Evolutionary conservation across 2,113 vertebrate species (phyloP).

Genomic region (Dunckerocampus dactyliophorus): DNA sequence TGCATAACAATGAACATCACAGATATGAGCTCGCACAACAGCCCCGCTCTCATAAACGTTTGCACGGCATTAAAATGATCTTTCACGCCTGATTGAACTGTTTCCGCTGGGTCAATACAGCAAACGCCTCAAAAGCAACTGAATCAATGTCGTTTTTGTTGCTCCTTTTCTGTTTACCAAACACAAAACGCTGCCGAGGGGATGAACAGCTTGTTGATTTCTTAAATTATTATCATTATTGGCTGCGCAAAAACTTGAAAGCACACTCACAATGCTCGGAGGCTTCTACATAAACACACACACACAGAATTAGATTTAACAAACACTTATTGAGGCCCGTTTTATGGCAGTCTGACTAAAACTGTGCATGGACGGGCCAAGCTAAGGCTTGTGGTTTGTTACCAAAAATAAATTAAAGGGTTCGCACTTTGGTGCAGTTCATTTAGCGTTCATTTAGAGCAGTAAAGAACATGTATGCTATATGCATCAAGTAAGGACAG

Average conservation of each 20-base stretch:
- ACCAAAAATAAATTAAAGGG: too few relatives aligned
- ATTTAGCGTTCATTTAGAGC: too few relatives aligned
- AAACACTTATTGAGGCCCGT: neutral
- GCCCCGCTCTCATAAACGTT: slow-evolving; percentile 23
- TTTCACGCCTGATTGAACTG: slow-evolving; percentile 28
- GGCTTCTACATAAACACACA: slow-evolving; percentile 2
- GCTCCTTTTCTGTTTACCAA: slow-evolving; percentile 12
- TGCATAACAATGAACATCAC: neutral
- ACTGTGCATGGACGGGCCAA: too few relatives aligned
- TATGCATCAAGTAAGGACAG: neutral
- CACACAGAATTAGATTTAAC: neutral
- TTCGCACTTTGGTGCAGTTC: too few relatives aligned
- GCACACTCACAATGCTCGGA: slow-evolving; percentile 12
- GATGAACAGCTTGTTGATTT: neutral
- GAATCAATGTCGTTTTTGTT: slow-evolving; percentile 27
- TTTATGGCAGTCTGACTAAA: too few relatives aligned
- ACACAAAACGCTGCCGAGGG: slow-evolving; percentile 23
- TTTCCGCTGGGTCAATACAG: slow-evolving; percentile 26
- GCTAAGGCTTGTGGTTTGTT: too few relatives aligned
- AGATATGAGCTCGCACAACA: slow-evolving; percentile 11
- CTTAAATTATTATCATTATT: neutral
- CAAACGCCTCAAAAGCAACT: slow-evolving; percentile 11
- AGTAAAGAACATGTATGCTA: neutral
- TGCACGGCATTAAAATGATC: slow-evolving; percentile 9
- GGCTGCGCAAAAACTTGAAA: neutral